Base-by-base conservation (phyloP, 1,140 invertebrate species). In the Panulirus ornatus region DNA sequence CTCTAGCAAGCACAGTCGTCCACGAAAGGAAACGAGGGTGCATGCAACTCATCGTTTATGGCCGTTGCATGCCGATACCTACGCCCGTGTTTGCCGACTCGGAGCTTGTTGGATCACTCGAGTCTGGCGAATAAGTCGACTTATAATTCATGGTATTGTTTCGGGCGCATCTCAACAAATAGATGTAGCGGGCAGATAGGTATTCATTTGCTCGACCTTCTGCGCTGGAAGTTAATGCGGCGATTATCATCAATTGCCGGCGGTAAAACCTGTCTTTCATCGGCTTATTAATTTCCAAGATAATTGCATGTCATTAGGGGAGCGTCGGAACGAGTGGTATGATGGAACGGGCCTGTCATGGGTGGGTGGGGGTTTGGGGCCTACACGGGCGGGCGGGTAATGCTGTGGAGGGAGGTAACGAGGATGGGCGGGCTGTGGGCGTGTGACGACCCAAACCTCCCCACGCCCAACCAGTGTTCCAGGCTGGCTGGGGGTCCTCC, bases 261-360 rank as follows among this genome's bases (percentile, higher is more conserved):
- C 8, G 70, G 40, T 73, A 73, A 85, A 85, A 85, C 83, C 83
- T 75, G 83, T 85, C 83, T 71, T 75, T 85, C 83, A 75, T 85
- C 44, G 83, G 70, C 83, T 85, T 75, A 75, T 85, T 85, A 85
- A 73, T 73, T 85, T 75, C 42, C 66, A 34, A 70, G 83, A 73
- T 85, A 85, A 85, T 85, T 85, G 83, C 83, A 66, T 85, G 70
- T 85, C 70, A 75, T 85, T 75, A 75, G 66, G 42, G 66, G 22
- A 27, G 42, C 11, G 70, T 54, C 42, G 83, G 58, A 42, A 85
- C 11, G 83, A 85, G 83, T 27, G 47, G 66, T 27, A 85, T 51
- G 66, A 54, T 75, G 42, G 83, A 58, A 70, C 66, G 8, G 14
- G 36, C 38, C 82, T 84, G 82, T n/a, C n/a, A n/a, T n/a, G n/a